phyloP scores from a whole-genome alignment of 2,797 vertebrate species.

The Cuculus canorus region DNA sequence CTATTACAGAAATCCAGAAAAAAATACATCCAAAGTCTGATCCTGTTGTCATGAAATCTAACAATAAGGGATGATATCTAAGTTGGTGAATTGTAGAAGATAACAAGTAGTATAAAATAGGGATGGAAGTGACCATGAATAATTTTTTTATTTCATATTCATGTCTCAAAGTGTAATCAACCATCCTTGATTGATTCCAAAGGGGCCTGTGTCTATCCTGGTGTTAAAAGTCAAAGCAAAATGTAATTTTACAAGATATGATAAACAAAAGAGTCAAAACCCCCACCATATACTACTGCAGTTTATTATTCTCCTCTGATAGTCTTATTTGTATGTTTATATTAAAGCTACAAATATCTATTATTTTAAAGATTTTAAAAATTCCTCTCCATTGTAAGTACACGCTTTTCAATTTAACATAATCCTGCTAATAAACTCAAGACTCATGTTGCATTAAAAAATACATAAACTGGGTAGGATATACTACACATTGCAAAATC shows the following conservation, averaged over 20 bases:
- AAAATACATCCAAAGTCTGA: not conserved
- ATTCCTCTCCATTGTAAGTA: not conserved
- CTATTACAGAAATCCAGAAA: not conserved
- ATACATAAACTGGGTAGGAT: not conserved
- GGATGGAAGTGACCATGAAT: not conserved
- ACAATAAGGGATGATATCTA: not conserved
- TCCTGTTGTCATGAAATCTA: not conserved
- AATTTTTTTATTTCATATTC: not conserved
- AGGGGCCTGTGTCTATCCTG: not conserved
- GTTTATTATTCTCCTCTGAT: not conserved
- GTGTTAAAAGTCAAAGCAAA: constrained; percentile 8
- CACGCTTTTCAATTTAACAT: not conserved
- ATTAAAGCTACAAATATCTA: not conserved
- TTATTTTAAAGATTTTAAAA: not conserved
- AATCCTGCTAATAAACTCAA: not conserved
- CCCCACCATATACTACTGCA: not conserved
- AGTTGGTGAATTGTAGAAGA: not conserved
- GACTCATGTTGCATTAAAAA: not conserved
- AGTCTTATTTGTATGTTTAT: not conserved
- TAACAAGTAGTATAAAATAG: not conserved
- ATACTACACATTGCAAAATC: not conserved
- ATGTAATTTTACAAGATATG: not conserved
- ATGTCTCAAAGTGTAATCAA: not conserved
- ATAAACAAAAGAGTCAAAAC: not conserved
- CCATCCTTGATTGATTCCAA: not conserved